A percentile compares a stretch with the other conserved stretches of the same genome.
These are phyloP conservation scores for rat (Rattus norvegicus) DNA, from an alignment of 2,113 vertebrate genomes.

Conservation along the genomic window DNA sequence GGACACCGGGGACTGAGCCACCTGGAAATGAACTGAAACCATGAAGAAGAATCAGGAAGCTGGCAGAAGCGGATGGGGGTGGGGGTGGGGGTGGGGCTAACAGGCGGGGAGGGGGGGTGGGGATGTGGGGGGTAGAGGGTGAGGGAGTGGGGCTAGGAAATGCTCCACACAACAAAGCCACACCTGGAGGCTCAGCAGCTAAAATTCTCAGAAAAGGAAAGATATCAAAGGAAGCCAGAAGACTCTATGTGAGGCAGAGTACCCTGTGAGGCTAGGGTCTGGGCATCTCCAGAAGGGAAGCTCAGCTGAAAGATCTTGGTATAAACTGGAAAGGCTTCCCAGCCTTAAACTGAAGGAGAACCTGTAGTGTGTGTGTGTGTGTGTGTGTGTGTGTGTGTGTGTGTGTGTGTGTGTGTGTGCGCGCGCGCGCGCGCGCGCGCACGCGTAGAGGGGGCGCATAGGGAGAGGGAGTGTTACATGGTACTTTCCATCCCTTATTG, in stretches of 20 bases:
- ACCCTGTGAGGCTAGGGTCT: too few relatives aligned
- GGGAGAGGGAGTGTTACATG: neutral
- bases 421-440: too few relatives aligned
- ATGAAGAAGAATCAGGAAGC: neutral
- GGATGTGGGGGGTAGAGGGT: too few relatives aligned
- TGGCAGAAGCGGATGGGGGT: too few relatives aligned
- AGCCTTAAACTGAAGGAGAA: neutral
- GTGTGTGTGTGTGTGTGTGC: too few relatives aligned
- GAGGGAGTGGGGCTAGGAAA: neutral
- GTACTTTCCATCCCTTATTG: neutral
- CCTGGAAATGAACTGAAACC: neutral
- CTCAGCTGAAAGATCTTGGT: neutral
- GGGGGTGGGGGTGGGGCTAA: too few relatives aligned
- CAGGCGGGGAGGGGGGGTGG: too few relatives aligned
- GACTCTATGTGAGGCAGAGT: neutral
- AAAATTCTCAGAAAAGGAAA: constrained; percentile 8
- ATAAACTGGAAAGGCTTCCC: constrained; percentile 13
- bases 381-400: too few relatives aligned
- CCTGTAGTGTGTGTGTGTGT: neutral
- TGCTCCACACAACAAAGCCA: neutral
- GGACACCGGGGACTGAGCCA: neutral
- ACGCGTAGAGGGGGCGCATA: too few relatives aligned
- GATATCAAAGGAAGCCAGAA: neutral
- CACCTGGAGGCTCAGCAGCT: neutral
- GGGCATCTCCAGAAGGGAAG: neutral